Evolutionary conservation across 2,888 invertebrate species (phyloP).

Genomic region (Apamea monoglypha): DNA sequence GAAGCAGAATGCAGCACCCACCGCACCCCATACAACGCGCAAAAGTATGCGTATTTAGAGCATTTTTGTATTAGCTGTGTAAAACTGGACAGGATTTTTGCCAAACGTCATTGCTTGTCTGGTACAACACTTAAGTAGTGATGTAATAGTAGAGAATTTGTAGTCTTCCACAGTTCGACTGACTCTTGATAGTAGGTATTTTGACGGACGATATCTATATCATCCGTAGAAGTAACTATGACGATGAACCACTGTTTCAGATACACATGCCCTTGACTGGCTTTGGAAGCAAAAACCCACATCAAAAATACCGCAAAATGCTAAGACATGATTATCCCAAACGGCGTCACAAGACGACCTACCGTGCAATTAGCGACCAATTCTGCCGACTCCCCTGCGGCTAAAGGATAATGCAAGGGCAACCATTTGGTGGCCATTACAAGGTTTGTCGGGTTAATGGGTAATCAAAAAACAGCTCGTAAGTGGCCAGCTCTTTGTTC

Average conservation of each 20-base stretch:
- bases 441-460: constrained; percentile 69
- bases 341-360: constrained; percentile 56
- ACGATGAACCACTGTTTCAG: neutral
- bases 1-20: neutral
- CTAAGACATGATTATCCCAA: constrained; percentile 37
- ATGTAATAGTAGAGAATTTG: neutral
- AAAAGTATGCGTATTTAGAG: neutral
- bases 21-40: fast-evolving
- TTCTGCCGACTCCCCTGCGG: constrained; percentile 60
- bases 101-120: too few relatives aligned
- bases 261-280: neutral
- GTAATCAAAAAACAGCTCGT: constrained; percentile 69
- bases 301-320: neutral
- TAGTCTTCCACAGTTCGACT: neutral
- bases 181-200: neutral
- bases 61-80: neutral
- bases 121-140: too few relatives aligned
- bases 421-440: constrained; percentile 67
- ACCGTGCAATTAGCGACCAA: constrained; percentile 59
- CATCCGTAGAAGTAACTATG: too few relatives aligned
- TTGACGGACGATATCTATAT: too few relatives aligned
- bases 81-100: neutral
- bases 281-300: neutral
- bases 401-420: constrained; percentile 61
- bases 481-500: constrained; percentile 68